phyloP scores from a whole-genome alignment of 2,888 invertebrate genomes.

The Trimorus sp. region DNA sequence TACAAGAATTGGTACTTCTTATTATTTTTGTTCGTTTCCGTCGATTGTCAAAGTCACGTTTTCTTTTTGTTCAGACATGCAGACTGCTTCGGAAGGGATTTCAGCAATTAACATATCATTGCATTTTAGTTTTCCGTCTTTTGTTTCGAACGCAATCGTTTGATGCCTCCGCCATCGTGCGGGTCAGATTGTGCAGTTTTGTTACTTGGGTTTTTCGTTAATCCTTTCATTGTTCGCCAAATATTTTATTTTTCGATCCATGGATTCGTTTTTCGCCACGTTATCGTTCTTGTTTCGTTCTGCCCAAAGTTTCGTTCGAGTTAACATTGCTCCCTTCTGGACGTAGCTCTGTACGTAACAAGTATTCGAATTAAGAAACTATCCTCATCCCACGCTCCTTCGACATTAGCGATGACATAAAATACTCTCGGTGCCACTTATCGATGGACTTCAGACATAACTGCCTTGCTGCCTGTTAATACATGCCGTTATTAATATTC shows the following conservation, averaged over 20 bases:
- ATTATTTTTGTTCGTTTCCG: slow-evolving; percentile 17
- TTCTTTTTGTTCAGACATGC: slow-evolving; percentile 40
- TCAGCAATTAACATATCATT: neutral
- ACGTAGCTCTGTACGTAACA: slow-evolving; percentile 46
- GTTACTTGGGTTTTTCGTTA: too few relatives aligned
- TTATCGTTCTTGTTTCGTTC: neutral
- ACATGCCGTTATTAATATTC: slow-evolving; percentile 66
- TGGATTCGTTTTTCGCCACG: too few relatives aligned
- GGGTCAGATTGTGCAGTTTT: too few relatives aligned
- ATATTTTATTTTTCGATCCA: too few relatives aligned
- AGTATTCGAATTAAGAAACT: slow-evolving; percentile 46
- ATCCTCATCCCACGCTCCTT: slow-evolving; percentile 64
- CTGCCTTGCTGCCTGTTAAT: slow-evolving; percentile 80
- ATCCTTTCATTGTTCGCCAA: too few relatives aligned
- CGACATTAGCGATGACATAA: slow-evolving; percentile 64
- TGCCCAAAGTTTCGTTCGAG: neutral
- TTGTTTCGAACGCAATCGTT: neutral
- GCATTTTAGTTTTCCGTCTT: neutral
- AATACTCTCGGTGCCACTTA: slow-evolving; percentile 59
- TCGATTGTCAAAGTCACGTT: slow-evolving; percentile 23
- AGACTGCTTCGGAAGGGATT: slow-evolving; percentile 60
- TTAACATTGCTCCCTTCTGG: slow-evolving; percentile 46
- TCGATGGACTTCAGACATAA: slow-evolving; percentile 76
- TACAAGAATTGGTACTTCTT: slow-evolving; percentile 14
- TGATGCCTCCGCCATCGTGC: too few relatives aligned